Evolutionary conservation across 30 jellyfish, hydroid and myxozoan genomes (phyloP).

Genomic region (Aurelia sp.): DNA sequence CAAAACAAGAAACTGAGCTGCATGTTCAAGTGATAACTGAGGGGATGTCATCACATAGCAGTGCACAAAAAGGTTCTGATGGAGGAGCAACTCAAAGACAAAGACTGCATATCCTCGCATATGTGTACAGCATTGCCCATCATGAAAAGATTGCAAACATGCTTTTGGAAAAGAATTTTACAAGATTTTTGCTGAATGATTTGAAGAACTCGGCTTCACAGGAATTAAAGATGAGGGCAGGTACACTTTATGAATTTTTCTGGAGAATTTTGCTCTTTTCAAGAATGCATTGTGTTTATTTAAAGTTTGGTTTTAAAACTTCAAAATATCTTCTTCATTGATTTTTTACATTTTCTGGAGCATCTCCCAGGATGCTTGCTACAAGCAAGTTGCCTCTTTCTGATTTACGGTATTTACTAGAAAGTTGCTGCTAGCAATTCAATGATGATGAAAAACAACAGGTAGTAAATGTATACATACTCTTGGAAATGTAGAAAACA

Average conservation of each 20-base stretch:
- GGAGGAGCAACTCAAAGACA: slow-evolving; percentile 28
- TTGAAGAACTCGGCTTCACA: slow-evolving; percentile 56
- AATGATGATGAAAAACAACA: no score
- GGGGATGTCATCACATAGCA: not conserved
- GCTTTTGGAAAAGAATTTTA: slow-evolving; percentile 54
- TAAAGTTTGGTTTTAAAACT: no score
- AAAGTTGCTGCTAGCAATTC: no score
- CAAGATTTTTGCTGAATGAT: slow-evolving; percentile 50
- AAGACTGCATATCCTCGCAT: slow-evolving; percentile 57
- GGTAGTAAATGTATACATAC: no score
- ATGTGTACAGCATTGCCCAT: slow-evolving; percentile 55
- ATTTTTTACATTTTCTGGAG: no score
- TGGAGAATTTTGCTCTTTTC: no score
- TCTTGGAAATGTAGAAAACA: no score
- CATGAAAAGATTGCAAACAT: slow-evolving; percentile 69
- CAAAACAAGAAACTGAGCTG: slow-evolving; percentile 44
- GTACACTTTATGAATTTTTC: slow-evolving; percentile 22
- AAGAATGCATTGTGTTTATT: no score
- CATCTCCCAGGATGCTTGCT: no score
- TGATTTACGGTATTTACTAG: no score
- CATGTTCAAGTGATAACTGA: slow-evolving; percentile 39
- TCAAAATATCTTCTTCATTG: no score
- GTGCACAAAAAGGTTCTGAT: slow-evolving; percentile 3
- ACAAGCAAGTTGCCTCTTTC: no score
- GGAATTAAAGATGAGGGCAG: slow-evolving; percentile 77